Percentiles rank a stretch among this genome's conserved stretches.
Evolutionary conservation across 2,113 vertebrate species (phyloP).

Genomic region (Tautogolabrus adspersus): DNA sequence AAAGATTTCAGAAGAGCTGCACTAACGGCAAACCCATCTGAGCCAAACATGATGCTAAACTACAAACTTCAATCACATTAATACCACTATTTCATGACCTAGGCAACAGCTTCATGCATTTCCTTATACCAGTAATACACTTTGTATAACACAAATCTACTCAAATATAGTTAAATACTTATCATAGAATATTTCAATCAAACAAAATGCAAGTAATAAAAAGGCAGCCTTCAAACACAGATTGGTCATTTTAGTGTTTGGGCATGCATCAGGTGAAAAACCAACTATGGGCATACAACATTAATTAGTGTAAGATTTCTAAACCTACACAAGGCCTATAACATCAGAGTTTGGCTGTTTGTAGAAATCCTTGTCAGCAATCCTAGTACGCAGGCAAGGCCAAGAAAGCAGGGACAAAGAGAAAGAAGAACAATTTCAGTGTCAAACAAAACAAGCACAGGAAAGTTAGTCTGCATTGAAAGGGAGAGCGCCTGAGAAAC

Average conservation of each 20-base stretch:
- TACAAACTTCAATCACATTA: conserved; percentile 18
- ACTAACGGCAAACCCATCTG: conserved; percentile 4
- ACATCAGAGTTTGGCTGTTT: conserved; percentile 98
- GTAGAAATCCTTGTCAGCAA: conserved; percentile 99
- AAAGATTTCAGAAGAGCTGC: background rate
- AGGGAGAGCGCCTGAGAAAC: conserved; percentile 47
- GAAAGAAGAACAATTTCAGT: conserved; percentile 83
- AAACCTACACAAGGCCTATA: conserved; percentile 99
- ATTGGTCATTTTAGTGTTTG: conserved; percentile 16
- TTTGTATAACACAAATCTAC: background rate
- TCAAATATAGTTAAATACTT: background rate
- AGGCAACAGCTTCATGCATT: conserved; percentile 53
- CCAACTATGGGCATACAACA: conserved; percentile 22
- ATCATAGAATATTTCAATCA: background rate
- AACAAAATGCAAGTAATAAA: conserved; percentile 10
- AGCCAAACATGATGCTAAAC: conserved; percentile 18
- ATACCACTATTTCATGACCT: conserved; percentile 7
- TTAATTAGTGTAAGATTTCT: conserved; percentile 66
- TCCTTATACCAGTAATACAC: conserved; percentile 23
- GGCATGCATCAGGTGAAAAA: conserved; percentile 58
- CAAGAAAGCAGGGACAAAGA: conserved; percentile 77
- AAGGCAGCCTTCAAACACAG: conserved; percentile 10
- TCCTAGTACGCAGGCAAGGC: conserved; percentile 87
- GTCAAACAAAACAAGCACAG: conserved; percentile 78
- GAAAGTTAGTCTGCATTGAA: conserved; percentile 43